A percentile compares a stretch with the other conserved stretches of the same genome.
Evolutionary conservation across 1,140 invertebrate genomes (phyloP).

Genomic region (Aphelinus atriplicis): DNA sequence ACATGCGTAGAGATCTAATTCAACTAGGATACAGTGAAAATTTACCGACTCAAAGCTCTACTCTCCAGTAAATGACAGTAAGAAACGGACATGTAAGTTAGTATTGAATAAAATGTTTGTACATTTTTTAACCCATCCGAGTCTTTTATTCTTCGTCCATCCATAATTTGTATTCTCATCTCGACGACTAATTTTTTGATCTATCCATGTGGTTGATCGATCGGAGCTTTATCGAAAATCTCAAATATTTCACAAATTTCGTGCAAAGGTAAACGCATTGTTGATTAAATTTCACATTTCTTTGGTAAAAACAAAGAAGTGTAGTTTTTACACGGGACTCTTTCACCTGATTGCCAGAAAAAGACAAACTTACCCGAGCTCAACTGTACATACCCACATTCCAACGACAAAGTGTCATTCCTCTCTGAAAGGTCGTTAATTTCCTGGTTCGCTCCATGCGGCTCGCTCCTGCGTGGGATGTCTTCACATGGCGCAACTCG

Average conservation of each 20-base stretch:
- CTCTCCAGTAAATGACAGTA: constrained; percentile 42
- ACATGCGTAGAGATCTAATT: constrained; percentile 20
- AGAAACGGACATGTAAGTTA: constrained; percentile 44
- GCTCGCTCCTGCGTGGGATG: too few relatives aligned
- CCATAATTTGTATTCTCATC: too few relatives aligned
- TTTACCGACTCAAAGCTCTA: constrained; percentile 1
- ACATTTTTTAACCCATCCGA: constrained; percentile 51
- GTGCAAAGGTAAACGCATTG: too few relatives aligned
- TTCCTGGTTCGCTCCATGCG: too few relatives aligned
- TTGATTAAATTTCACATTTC: too few relatives aligned
- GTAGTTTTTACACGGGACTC: background rate
- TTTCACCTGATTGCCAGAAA: background rate
- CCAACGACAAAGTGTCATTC: too few relatives aligned
- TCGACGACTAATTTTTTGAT: too few relatives aligned
- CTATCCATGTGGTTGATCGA: too few relatives aligned
- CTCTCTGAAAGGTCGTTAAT: too few relatives aligned
- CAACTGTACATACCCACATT: background rate
- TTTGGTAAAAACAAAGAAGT: too few relatives aligned
- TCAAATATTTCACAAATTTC: background rate
- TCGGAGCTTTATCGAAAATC: too few relatives aligned
- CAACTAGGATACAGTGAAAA: constrained; percentile 15
- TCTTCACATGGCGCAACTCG: too few relatives aligned
- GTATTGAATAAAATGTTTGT: constrained; percentile 56
- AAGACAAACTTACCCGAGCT: background rate
- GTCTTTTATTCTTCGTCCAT: constrained; percentile 17